A percentile compares a stretch with the other conserved stretches of the same genome.
Conservation (phyloP, 2,888 invertebrate species). For the Tenthredo scrophulariae region DNA sequence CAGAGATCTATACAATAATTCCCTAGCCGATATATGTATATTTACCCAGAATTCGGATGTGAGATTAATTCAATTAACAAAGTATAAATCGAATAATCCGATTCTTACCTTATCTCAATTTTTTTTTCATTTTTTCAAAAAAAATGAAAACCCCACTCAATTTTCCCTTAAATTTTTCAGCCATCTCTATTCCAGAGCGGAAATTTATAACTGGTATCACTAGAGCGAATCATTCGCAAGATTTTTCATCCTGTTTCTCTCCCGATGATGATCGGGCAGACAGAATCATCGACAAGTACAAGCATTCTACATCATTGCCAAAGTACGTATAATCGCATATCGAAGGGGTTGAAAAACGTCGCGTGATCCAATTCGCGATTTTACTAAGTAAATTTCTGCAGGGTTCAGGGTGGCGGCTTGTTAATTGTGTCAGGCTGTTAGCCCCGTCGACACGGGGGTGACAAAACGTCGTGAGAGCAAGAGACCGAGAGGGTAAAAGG, state of each 20-base stretch:
- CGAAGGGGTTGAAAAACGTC: conserved; percentile 25
- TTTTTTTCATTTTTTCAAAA: too few species aligned
- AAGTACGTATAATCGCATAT: not conserved
- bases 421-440: conserved; percentile 52
- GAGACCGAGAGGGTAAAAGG: conserved; percentile 13
- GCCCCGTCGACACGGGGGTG: conserved; percentile 23
- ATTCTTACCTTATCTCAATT: not conserved
- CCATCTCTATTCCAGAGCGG: too few species aligned
- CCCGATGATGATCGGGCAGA: not conserved
- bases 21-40: not conserved
- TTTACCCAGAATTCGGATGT: not conserved
- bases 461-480: conserved; percentile 17
- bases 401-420: conserved; percentile 22
- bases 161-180: not conserved
- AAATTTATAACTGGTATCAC: too few species aligned
- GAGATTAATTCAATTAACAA: not conserved
- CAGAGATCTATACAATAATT: not conserved
- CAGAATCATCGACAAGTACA: not conserved
- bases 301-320: not conserved
- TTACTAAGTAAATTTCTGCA: not conserved
- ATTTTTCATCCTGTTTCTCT: too few species aligned
- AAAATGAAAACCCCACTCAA: not conserved
- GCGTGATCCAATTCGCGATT: conserved; percentile 29
- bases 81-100: not conserved
- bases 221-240: too few species aligned